Evolutionary conservation across 2,888 invertebrate genomes (phyloP).

Genomic region (Ephialtes manifestator): DNA sequence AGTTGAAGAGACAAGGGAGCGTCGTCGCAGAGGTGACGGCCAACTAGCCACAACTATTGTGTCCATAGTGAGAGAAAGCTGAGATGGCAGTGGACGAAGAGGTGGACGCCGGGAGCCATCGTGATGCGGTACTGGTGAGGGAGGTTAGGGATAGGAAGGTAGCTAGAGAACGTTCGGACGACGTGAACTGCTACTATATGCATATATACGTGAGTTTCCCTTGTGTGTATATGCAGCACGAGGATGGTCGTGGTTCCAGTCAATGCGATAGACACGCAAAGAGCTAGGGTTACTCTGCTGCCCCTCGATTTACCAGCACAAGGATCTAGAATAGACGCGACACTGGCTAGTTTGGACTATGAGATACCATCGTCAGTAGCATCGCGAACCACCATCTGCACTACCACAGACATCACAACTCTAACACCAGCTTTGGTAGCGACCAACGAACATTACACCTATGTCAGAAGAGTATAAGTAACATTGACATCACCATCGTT

Average conservation of each 20-base stretch:
- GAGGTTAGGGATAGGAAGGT: slow-evolving; percentile 10
- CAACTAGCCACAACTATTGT: slow-evolving; percentile 85
- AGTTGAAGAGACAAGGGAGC: slow-evolving; percentile 85
- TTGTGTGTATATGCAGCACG: neutral
- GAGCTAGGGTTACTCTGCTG: neutral
- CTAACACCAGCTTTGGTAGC: slow-evolving; percentile 7
- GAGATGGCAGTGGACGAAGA: slow-evolving; percentile 35
- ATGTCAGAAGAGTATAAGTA: slow-evolving; percentile 2
- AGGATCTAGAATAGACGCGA: slow-evolving; percentile 25
- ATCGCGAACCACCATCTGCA: neutral
- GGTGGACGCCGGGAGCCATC: slow-evolving; percentile 52
- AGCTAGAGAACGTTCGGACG: slow-evolving; percentile 32
- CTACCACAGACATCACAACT: neutral
- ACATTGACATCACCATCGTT: slow-evolving; percentile 26
- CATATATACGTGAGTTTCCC: neutral
- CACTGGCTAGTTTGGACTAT: slow-evolving; percentile 44
- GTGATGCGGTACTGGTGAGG: slow-evolving; percentile 53
- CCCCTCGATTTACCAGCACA: slow-evolving; percentile 10
- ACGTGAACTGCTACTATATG: slow-evolving; percentile 16
- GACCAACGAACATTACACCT: slow-evolving; percentile 27
- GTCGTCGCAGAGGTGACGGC: slow-evolving; percentile 85
- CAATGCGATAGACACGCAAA: slow-evolving; percentile 4
- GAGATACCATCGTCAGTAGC: neutral
- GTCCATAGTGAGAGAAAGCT: slow-evolving; percentile 78
- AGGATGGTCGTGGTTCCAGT: neutral